Evolutionary conservation across 2,888 invertebrate genomes (phyloP), one percentile per base, ranked within the genome.

Genomic region (Poecilus cupreus): DNA sequence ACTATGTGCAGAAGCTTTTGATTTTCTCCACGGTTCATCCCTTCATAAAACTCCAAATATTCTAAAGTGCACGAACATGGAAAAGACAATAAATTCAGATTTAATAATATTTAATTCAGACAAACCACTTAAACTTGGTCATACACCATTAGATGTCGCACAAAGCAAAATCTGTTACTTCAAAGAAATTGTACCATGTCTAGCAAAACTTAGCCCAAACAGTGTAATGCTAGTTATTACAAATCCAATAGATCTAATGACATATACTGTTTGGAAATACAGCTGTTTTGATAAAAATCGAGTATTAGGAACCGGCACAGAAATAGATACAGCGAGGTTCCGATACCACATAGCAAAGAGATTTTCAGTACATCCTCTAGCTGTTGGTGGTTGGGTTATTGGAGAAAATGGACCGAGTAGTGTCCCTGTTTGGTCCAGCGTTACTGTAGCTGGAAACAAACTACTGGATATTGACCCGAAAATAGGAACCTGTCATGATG

Each of bases 101-200:
- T 90, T 98, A 49, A 96, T 96, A 88, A 93, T 98, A 82, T 94
- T 98, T 76, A 97, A 97, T 0, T 97, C 98, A 2, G 98, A 97
- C 1, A 97, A 10, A 26, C 4, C 95, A 13, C 91, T 97, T 24
- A 97, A 98, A 78, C 96, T 96, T 87, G 97, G 97, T 0, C 97
- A 98, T 89, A 92, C 94, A 2, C 92, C 98, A n/a, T 91, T 97
- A 57, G 93, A 94, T 86, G 91, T 98, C 81, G 96, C 98, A 18
- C 97, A 98, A 89, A 88, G 89, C 57, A 91, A 91, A 83, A 91
- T 91, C 5, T 91, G 91, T 84, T 89, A 90, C 20, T 87, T 91
- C 37, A 87, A 89, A 51, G 88, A 88, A 70, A 90, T 92, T 82
- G 90, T 93, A 82, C 92, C 93, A 1, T 87, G 90, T 78, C 87